Evolutionary conservation across 2,113 vertebrate species (phyloP).

Genomic region (Hyperopisus bebe): DNA sequence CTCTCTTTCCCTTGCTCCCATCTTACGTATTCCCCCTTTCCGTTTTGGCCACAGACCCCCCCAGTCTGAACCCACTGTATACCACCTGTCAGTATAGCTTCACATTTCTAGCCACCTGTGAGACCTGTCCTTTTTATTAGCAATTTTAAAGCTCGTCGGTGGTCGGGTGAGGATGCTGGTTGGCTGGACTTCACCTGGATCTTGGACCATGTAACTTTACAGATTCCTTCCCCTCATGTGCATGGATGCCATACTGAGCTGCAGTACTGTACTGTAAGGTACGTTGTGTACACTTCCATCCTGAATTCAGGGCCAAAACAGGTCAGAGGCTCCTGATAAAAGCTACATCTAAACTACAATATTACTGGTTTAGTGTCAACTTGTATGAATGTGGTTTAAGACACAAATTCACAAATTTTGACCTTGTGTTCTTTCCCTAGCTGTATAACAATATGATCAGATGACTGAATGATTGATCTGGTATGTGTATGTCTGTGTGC

Average conservation of each 20-base stretch:
- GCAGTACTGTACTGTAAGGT: not conserved
- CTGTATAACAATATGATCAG: not conserved
- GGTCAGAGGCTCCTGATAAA: not conserved
- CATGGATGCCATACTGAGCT: not conserved
- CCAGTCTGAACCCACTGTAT: not conserved
- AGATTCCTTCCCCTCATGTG: not conserved
- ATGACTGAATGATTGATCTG: not conserved
- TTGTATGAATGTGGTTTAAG: not conserved
- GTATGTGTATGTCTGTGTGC: not conserved
- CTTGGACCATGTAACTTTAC: not conserved
- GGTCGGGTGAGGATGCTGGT: not conserved
- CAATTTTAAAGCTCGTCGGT: not conserved
- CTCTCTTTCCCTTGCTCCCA: constrained; percentile 21
- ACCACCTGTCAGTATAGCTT: not conserved
- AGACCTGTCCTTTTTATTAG: not conserved
- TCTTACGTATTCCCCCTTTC: constrained; percentile 28
- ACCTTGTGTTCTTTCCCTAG: not conserved
- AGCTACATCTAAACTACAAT: not conserved
- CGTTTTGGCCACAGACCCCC: constrained; percentile 22
- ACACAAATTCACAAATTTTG: not conserved
- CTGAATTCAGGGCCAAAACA: constrained; percentile 32
- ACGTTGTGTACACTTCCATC: constrained; percentile 21
- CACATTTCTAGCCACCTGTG: not conserved
- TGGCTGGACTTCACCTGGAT: not conserved
- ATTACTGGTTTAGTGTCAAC: not conserved